Conservation (phyloP, 2,888 invertebrate species). For the Drosophila aldrichi region DNA sequence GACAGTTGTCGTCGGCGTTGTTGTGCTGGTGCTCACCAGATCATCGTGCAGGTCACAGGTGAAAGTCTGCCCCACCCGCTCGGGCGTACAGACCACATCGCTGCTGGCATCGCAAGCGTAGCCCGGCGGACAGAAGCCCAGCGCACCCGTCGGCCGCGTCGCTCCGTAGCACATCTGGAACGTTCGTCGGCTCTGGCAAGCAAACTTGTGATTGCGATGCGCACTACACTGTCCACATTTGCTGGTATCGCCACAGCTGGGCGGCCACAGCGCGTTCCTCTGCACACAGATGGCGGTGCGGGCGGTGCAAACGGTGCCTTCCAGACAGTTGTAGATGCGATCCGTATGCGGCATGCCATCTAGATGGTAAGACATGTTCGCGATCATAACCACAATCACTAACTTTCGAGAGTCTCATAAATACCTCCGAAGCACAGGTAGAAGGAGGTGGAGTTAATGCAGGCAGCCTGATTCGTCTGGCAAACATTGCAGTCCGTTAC, state of each 20-base stretch:
- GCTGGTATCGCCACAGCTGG: conserved; percentile 82
- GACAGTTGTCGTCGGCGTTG: neutral
- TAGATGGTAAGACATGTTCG: conserved; percentile 18
- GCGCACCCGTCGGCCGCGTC: conserved; percentile 65
- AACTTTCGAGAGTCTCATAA: neutral
- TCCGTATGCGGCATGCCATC: conserved; percentile 70
- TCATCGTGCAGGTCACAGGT: conserved; percentile 77
- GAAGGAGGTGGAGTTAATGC: conserved; percentile 82
- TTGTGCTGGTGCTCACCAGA: conserved; percentile 33
- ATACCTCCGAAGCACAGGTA: conserved; percentile 81
- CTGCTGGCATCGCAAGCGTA: conserved; percentile 75
- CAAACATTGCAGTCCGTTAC: conserved; percentile 78
- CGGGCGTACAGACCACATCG: conserved; percentile 71
- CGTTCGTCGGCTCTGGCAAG: conserved; percentile 76
- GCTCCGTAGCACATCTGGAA: conserved; percentile 83
- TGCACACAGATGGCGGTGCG: conserved; percentile 79
- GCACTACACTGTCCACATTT: conserved; percentile 82
- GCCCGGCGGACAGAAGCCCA: conserved; percentile 75
- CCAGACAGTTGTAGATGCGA: conserved; percentile 72
- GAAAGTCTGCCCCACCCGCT: conserved; percentile 21
- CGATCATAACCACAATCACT: neutral
- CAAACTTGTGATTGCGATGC: conserved; percentile 78
- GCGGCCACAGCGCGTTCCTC: conserved; percentile 60
- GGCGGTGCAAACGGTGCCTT: conserved; percentile 79
- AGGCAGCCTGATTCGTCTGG: conserved; percentile 79